Evolutionary conservation across 2,113 vertebrate species (phyloP).

Genomic region (Bos javanicus): DNA sequence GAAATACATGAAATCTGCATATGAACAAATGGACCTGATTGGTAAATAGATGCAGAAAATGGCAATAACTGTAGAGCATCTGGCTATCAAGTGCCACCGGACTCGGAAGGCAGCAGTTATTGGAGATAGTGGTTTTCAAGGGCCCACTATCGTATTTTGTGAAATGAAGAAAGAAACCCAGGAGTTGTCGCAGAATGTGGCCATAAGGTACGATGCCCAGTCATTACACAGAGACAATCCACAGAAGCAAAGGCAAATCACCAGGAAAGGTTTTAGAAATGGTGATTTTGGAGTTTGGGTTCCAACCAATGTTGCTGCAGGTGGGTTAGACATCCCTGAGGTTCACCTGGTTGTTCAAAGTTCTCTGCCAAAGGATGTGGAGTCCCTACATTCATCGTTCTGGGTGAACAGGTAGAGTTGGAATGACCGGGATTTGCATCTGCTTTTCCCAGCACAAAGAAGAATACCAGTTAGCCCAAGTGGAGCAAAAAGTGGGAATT

Average conservation of each 20-base stretch:
- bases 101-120: slow-evolving; percentile 92
- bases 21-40: slow-evolving; percentile 92
- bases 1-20: slow-evolving; percentile 93
- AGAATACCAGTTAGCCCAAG: slow-evolving; percentile 87
- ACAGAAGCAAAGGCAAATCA: slow-evolving; percentile 94
- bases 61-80: slow-evolving; percentile 95
- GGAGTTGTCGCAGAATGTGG: slow-evolving; percentile 88
- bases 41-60: slow-evolving; percentile 93
- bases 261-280: slow-evolving; percentile 93
- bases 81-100: slow-evolving; percentile 94
- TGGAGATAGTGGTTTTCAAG: slow-evolving; percentile 91
- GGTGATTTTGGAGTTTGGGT: slow-evolving; percentile 93
- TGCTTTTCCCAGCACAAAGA: slow-evolving; percentile 95
- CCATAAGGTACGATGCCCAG: slow-evolving; percentile 91
- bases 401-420: slow-evolving; percentile 93
- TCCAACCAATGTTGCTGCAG: slow-evolving; percentile 95
- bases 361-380: slow-evolving; percentile 97
- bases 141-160: slow-evolving; percentile 93
- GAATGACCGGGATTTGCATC: slow-evolving; percentile 92
- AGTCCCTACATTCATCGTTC: slow-evolving; percentile 96
- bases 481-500: slow-evolving; percentile 95
- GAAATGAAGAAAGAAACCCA: slow-evolving; percentile 96
- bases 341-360: slow-evolving; percentile 95
- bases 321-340: slow-evolving; percentile 96
- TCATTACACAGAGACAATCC: slow-evolving; percentile 95